phyloP scores from a whole-genome alignment of 64 coral and sea anemone genomes.

The Pachyseris speciosa region DNA sequence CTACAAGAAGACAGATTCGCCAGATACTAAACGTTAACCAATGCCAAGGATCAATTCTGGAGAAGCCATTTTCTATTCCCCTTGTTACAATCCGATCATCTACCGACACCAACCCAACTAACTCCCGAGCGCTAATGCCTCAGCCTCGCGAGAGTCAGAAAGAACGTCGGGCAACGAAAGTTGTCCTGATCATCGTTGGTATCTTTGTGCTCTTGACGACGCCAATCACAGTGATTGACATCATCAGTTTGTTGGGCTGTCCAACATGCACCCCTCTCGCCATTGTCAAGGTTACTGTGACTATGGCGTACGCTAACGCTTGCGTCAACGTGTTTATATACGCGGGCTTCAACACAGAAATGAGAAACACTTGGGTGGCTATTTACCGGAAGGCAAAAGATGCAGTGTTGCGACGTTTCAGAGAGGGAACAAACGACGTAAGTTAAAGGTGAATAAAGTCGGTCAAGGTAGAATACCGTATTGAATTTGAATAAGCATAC shows the following conservation, averaged over 20 bases:
- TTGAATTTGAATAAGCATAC: too few relatives aligned
- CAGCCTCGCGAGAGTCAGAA: too few relatives aligned
- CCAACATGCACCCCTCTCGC: slow-evolving; percentile 15
- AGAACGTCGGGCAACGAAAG: not conserved
- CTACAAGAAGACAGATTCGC: slow-evolving; percentile 74
- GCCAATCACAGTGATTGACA: slow-evolving; percentile 77
- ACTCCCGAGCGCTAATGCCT: not conserved
- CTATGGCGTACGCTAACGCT: slow-evolving; percentile 67
- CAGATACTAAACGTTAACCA: slow-evolving; percentile 43
- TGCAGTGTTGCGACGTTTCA: not conserved
- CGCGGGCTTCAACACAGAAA: slow-evolving; percentile 69
- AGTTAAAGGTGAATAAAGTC: too few relatives aligned
- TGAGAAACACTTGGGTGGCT: slow-evolving; percentile 53
- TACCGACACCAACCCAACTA: not conserved
- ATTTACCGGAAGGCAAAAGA: not conserved
- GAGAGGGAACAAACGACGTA: not conserved
- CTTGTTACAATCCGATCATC: not conserved
- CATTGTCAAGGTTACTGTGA: slow-evolving; percentile 53
- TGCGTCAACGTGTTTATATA: slow-evolving; percentile 83
- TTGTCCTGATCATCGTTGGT: slow-evolving; percentile 69
- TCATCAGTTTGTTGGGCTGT: slow-evolving; percentile 31
- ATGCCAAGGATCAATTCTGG: not conserved
- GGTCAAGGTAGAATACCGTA: too few relatives aligned
- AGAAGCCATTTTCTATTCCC: not conserved
- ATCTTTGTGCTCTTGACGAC: slow-evolving; percentile 60